Percentiles rank a stretch among this genome's conserved stretches.
phyloP scores from a whole-genome alignment of 2,797 vertebrate genomes.

The Xenops minutus region DNA sequence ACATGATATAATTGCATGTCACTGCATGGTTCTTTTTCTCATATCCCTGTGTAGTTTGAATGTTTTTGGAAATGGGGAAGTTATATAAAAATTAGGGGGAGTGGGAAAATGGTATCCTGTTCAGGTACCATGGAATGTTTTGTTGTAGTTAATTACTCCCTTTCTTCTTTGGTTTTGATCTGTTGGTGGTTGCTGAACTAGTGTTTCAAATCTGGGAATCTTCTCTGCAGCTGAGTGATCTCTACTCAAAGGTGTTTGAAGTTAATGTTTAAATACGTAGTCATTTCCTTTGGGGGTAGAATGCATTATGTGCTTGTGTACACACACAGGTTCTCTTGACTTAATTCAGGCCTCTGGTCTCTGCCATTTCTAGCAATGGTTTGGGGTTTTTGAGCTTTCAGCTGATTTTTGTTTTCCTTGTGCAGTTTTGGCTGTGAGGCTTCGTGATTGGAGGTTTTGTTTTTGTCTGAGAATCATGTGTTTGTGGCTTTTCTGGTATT shows the following conservation, averaged over 20 bases:
- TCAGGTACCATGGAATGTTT: not conserved
- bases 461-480: not conserved
- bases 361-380: not conserved
- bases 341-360: not conserved
- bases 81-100: not conserved
- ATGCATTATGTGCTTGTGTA: rapidly evolving
- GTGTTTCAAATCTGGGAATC: not conserved
- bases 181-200: not conserved
- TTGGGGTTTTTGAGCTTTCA: not conserved
- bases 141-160: not conserved
- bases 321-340: not conserved
- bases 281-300: not conserved
- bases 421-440: not conserved
- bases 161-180: not conserved
- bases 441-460: not conserved
- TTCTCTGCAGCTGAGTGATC: not conserved
- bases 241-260: not conserved
- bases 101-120: not conserved
- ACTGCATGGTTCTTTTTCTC: not conserved
- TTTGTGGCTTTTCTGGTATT: not conserved
- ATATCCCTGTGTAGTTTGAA: not conserved
- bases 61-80: not conserved
- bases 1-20: not conserved
- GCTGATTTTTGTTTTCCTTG: not conserved
- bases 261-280: not conserved